Evolutionary conservation across 2,888 invertebrate species (phyloP).

Genomic region (Horisme vitalbata): DNA sequence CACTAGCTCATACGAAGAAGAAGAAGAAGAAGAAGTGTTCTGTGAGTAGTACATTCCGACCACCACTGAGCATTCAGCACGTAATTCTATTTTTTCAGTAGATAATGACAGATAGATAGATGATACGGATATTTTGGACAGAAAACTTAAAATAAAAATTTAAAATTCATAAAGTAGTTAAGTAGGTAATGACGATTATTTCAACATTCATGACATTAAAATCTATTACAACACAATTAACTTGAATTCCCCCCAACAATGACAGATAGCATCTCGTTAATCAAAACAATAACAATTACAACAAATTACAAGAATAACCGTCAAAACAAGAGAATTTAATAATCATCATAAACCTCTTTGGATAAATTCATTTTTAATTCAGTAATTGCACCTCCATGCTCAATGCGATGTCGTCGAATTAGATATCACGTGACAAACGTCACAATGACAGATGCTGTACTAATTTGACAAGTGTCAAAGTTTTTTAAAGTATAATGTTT

Average conservation of each 20-base stretch:
- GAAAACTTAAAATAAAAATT: too few species aligned
- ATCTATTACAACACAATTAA: slow-evolving; percentile 26
- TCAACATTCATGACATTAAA: too few species aligned
- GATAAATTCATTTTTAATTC: slow-evolving; percentile 77
- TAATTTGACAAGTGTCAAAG: slow-evolving; percentile 23
- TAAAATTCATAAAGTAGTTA: too few species aligned
- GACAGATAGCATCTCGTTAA: slow-evolving; percentile 35
- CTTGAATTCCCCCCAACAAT: slow-evolving; percentile 36
- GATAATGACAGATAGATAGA: too few species aligned
- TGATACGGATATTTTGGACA: too few species aligned
- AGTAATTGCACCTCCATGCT: slow-evolving; percentile 65
- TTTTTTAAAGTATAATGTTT: background rate
- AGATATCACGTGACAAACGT: slow-evolving; percentile 79
- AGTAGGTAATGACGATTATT: too few species aligned
- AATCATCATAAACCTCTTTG: slow-evolving; percentile 64
- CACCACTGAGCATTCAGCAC: too few species aligned
- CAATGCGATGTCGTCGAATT: slow-evolving; percentile 62
- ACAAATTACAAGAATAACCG: slow-evolving; percentile 47
- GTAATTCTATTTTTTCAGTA: too few species aligned
- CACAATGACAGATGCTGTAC: slow-evolving; percentile 67
- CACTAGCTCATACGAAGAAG: too few species aligned
- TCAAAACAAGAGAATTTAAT: slow-evolving; percentile 61
- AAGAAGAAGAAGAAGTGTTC: too few species aligned
- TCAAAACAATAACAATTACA: slow-evolving; percentile 38
- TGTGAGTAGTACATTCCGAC: too few species aligned